Evolutionary conservation across 2,797 vertebrate genomes (phyloP), one percentile per base, ranked within the genome.

Genomic region (Urosaurus nigricauda): DNA sequence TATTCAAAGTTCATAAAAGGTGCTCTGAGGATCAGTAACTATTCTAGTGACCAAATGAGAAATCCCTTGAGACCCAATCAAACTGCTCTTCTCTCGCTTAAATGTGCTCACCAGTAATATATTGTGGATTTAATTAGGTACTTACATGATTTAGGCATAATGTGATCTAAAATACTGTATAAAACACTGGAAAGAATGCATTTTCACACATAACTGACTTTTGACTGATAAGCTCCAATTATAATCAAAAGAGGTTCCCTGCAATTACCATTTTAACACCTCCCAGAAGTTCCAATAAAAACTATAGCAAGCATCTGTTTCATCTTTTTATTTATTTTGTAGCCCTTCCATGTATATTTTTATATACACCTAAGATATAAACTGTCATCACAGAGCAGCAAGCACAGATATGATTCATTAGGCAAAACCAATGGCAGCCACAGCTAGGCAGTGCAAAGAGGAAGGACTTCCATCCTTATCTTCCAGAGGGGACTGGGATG

Each of bases 351-450:
- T 56, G 53, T 84, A 58, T 53, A 77, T 19, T 86, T 79, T 21
- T 13, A 35, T 83, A 68, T 75, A 35, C 32, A 0, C 82, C 87
- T 32, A 74, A 19, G 17, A 47, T 53, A 12, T 4, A 90, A 80
- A 21, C 85, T n/a, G 86, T 53, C 11, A 51, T 92, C 65, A 58
- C 89, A 84, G 79, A 90, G 24, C 79, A 93, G 19, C 93, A 79
- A 63, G 87, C 65, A 90, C 73, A 88, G 83, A 40, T 68, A 86
- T 90, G 14, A 85, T 81, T 68, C 88, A 35, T 93, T 9, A 29
- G 35, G 40, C 29, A 32, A 70, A 29, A 3, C 29, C 32, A 17
- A 26, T 12, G 17, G 16, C 63, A 68, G 40, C 29, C 63, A 7
- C 63, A 82, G 13, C 24, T 37, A 63, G 58, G 58, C 58, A 82